These are phyloP conservation scores for Dinocampus coccinellae DNA, from an alignment of 2,888 invertebrate species.

Conservation along the genomic window DNA sequence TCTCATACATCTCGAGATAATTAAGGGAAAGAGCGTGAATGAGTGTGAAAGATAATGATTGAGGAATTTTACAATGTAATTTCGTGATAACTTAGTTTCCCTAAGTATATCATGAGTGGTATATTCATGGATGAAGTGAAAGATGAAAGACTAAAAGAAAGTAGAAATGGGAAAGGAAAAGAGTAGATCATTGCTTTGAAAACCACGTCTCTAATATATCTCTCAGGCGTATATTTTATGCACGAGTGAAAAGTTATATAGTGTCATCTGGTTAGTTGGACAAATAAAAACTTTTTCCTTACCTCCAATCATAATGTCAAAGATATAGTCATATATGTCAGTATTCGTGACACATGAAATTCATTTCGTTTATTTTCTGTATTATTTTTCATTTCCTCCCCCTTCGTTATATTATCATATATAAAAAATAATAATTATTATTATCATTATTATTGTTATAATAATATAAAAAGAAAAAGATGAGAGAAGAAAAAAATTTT, in stretches of 20 bases:
- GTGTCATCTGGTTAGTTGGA: conserved; percentile 13
- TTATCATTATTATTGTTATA: no score
- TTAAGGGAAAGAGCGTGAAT: not conserved
- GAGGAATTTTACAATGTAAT: conserved; percentile 21
- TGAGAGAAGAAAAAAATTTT: no score
- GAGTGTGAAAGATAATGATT: conserved; percentile 14
- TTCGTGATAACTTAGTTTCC: conserved; percentile 24
- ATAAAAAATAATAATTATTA: not conserved
- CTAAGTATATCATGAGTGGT: not conserved
- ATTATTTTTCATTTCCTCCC: not conserved
- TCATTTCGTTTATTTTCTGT: not conserved
- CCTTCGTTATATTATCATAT: no score
- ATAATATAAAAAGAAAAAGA: no score
- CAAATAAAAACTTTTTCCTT: conserved; percentile 24
- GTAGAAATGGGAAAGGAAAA: not conserved
- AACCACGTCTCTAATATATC: not conserved
- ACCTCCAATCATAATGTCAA: conserved; percentile 10
- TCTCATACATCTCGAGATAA: not conserved
- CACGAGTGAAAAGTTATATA: conserved; percentile 32
- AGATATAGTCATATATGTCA: not conserved
- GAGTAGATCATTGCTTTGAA: not conserved
- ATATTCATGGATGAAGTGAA: not conserved
- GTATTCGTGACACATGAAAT: not conserved
- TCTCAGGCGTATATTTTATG: conserved; percentile 13
- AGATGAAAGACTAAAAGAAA: not conserved